phyloP scores from a whole-genome alignment of 2,888 invertebrate genomes.

The Cosmorhoe ocellata region DNA sequence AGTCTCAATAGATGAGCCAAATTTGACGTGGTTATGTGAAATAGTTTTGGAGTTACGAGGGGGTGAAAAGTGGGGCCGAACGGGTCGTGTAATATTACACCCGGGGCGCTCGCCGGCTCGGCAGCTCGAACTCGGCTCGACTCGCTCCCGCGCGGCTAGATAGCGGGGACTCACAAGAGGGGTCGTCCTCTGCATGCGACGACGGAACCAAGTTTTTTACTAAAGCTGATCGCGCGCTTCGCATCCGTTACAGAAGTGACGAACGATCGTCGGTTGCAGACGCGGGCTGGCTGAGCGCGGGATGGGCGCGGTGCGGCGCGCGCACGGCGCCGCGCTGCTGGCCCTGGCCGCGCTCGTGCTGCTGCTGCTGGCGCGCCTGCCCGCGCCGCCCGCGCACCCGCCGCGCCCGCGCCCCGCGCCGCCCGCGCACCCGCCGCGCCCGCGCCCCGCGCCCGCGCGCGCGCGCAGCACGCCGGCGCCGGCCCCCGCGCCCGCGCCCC shows the following conservation, averaged over 20 bases:
- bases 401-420: constrained; percentile 30
- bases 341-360: constrained; percentile 62
- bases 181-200: too few relatives aligned
- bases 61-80: too few relatives aligned
- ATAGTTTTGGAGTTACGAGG: too few relatives aligned
- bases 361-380: constrained; percentile 63
- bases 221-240: too few relatives aligned
- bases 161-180: too few relatives aligned
- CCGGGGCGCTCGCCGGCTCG: too few relatives aligned
- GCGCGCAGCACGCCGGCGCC: constrained; percentile 24
- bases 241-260: neutral
- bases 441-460: constrained; percentile 42
- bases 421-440: constrained; percentile 18
- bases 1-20: too few relatives aligned
- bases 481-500: constrained; percentile 39
- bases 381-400: constrained; percentile 38
- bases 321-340: constrained; percentile 55
- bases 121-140: too few relatives aligned
- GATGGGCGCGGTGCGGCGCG: constrained; percentile 61
- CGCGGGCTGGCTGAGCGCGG: constrained; percentile 36
- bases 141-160: too few relatives aligned
- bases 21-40: too few relatives aligned
- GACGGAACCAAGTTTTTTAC: too few relatives aligned
- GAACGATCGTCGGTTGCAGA: constrained; percentile 9
- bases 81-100: too few relatives aligned